Evolutionary conservation across 2,797 vertebrate genomes (phyloP).

Genomic region (Diplodus sargus): DNA sequence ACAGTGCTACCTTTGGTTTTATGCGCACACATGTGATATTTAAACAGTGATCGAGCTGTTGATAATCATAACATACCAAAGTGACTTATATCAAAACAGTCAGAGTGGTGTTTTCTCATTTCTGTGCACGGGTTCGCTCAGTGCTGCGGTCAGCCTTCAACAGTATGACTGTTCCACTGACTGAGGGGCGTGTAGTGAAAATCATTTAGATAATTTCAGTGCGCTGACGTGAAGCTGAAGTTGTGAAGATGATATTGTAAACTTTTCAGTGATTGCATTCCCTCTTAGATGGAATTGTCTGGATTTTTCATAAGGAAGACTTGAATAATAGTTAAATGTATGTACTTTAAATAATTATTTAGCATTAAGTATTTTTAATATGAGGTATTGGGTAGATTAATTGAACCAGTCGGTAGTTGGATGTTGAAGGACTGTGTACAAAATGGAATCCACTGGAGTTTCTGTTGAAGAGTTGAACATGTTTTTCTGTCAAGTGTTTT

Average conservation of each 20-base stretch:
- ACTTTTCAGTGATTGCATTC: constrained; percentile 63
- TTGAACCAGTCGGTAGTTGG: neutral
- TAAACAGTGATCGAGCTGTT: neutral
- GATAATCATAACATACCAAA: constrained; percentile 44
- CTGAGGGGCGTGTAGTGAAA: neutral
- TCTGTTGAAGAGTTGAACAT: neutral
- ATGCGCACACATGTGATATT: neutral
- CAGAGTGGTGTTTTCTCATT: neutral
- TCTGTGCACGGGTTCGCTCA: constrained; percentile 6
- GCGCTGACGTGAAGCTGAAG: constrained; percentile 23
- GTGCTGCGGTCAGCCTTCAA: neutral
- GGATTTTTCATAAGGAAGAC: constrained; percentile 35
- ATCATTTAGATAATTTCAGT: neutral
- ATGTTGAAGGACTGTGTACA: neutral
- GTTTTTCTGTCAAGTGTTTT: neutral
- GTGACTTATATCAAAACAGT: constrained; percentile 27
- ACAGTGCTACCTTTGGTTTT: neutral
- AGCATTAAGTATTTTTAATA: constrained; percentile 7
- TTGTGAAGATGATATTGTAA: constrained; percentile 6
- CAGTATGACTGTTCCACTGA: constrained; percentile 1
- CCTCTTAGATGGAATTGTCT: constrained; percentile 31
- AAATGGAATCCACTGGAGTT: neutral
- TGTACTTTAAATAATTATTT: constrained; percentile 38
- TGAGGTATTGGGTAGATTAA: neutral
- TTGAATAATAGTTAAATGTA: constrained; percentile 40